These are phyloP conservation scores for Pinna nobilis DNA, from an alignment of 1,140 invertebrate species.

Conservation along the genomic window DNA sequence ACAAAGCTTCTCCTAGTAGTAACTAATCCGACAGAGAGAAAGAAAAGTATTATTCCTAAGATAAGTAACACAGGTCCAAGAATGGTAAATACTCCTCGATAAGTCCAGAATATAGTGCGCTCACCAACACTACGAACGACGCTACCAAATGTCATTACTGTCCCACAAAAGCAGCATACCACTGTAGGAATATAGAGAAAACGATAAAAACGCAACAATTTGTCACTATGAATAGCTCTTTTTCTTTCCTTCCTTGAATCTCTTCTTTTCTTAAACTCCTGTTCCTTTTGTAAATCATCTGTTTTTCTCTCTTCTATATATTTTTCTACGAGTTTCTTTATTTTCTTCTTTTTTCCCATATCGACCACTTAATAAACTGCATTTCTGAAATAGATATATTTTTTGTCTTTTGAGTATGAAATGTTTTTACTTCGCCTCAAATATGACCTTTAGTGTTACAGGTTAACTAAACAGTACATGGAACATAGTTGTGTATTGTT, in stretches of 20 bases:
- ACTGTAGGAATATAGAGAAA: not conserved
- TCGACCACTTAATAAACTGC: too few relatives aligned
- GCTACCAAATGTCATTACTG: not conserved
- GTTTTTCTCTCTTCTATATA: slow-evolving; percentile 2
- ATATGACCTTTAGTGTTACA: too few relatives aligned
- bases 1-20: not conserved
- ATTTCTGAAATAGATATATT: too few relatives aligned
- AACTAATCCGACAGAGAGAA: not conserved
- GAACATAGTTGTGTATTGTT: too few relatives aligned
- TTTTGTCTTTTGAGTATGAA: too few relatives aligned
- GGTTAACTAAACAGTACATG: too few relatives aligned
- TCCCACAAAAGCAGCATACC: not conserved
- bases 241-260: not conserved
- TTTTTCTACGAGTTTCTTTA: not conserved
- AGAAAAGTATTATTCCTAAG: not conserved
- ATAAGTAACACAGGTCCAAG: not conserved
- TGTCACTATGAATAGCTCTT: not conserved
- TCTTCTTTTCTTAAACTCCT: slow-evolving; percentile 1
- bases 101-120: slow-evolving; percentile 8
- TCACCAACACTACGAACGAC: not conserved
- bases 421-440: too few relatives aligned
- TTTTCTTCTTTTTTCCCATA: slow-evolving; percentile 1
- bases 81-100: not conserved
- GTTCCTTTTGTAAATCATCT: not conserved
- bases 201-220: not conserved